Evolutionary conservation across 2,888 invertebrate genomes (phyloP), one percentile per base, ranked within the genome.

Genomic region (Thera britannica): DNA sequence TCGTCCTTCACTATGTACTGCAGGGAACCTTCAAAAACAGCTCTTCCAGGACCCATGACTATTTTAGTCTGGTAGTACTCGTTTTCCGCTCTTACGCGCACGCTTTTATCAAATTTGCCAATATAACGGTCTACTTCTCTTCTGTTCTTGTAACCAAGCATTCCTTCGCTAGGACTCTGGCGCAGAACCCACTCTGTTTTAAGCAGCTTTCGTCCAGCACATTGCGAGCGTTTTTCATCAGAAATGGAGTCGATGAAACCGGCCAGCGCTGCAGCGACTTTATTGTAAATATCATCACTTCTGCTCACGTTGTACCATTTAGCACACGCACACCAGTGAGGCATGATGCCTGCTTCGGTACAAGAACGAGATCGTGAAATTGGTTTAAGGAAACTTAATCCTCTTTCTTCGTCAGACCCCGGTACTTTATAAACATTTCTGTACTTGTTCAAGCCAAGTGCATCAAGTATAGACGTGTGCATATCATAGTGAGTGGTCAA

Each of bases 401-500:
- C 95, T 70, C 96, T 89, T 3, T 94, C 83, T 8, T 88, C 80
- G 44, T 95, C 90, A 67, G 95, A 94, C 0, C 95, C 96, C 0
- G 76, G 65, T 0, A 93, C 89, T 41, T 80, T 86, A 66, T 91
- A 87, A 0, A 79, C 68, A 62, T 91, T 83, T 68, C 83, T 86
- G 5, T 91, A 80, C 0, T 76, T 58, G 8, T 79, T 82, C 76
- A 95, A 83, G 67, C 95, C 90, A 3, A 98, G 79, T 0, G 97
- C 94, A 77, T 96, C 96, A 72, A 96, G 86, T 0, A 99, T 36
- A 0, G 83, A 83, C 2, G 85, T 95, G 85, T 98, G 95, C 44
- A 99, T 94, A 85, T 99, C 99, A 82, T 98, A 99, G 0, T 98
- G 98, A 0, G 98, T 97, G 0, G 96, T 96, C 38, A 99, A 90